Percentiles rank a stretch among this genome's conserved stretches.
phyloP scores from a whole-genome alignment of 2,113 vertebrate genomes.

The Ptyas mucosa region DNA sequence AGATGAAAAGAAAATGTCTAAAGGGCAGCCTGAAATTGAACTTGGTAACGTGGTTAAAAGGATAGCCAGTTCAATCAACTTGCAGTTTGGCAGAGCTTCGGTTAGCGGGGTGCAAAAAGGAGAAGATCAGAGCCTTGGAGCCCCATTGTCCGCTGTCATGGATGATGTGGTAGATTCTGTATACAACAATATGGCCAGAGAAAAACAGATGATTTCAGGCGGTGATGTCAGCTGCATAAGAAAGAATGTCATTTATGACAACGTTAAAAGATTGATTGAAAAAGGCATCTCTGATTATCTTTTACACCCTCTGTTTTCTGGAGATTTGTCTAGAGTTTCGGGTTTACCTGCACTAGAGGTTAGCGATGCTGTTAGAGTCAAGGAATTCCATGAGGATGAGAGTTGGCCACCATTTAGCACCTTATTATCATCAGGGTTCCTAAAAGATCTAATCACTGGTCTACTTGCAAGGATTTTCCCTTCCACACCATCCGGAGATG shows the following conservation, averaged over 20 bases:
- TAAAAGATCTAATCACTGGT: conserved; percentile 13
- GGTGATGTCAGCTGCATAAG: not conserved
- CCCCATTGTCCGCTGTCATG: not conserved
- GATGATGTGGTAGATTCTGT: conserved; percentile 12
- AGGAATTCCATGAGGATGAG: not conserved
- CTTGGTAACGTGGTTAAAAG: not conserved
- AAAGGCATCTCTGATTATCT: conserved; percentile 8
- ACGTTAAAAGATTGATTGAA: not conserved
- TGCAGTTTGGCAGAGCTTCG: not conserved
- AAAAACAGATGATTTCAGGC: not conserved
- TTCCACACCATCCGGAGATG: not conserved
- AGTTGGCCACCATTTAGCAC: not conserved
- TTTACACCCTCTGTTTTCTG: conserved; percentile 20
- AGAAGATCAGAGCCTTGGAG: not conserved
- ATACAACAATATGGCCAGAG: not conserved
- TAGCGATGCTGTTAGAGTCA: not conserved
- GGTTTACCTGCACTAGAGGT: not conserved
- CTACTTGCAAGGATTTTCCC: conserved; percentile 12
- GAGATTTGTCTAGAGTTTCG: not conserved
- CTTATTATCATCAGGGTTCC: conserved; percentile 8
- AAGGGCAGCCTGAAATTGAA: not conserved
- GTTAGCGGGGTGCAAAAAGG: not conserved
- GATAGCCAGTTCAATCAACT: not conserved
- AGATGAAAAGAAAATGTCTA: not conserved
- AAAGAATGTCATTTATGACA: not conserved